These are phyloP conservation scores for Schizopygopsis malacanthus DNA, from an alignment of 2,797 vertebrate species.

Conservation along the genomic window DNA sequence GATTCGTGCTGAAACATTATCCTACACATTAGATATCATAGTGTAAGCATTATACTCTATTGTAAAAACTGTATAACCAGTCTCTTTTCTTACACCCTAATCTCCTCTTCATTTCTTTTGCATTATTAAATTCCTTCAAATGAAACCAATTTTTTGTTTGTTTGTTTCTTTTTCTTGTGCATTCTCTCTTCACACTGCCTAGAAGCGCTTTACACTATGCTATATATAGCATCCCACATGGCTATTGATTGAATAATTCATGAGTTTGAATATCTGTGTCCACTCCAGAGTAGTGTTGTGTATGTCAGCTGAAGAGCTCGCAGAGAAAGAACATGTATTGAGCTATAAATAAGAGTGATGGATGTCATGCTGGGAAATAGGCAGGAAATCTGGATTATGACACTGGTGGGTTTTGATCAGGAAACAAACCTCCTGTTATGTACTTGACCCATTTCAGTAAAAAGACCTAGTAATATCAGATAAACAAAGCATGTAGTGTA, in stretches of 20 bases:
- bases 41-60: not conserved
- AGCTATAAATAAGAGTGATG: conserved; percentile 39
- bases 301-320: conserved; percentile 22
- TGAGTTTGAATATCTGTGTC: conserved; percentile 60
- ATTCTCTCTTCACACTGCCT: not conserved
- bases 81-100: not conserved
- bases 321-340: conserved; percentile 24
- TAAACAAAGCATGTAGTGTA: not conserved
- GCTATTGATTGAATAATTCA: conserved; percentile 75
- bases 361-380: conserved; percentile 33
- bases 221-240: conserved; percentile 64
- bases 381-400: not conserved
- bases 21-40: not conserved
- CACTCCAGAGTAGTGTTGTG: conserved; percentile 33
- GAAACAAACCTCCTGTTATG: not conserved
- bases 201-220: conserved; percentile 18
- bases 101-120: not conserved
- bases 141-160: not conserved
- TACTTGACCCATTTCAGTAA: conserved; percentile 8
- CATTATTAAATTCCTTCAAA: not conserved
- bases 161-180: conserved; percentile 28
- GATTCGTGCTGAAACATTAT: not conserved
- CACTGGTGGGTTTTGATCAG: not conserved
- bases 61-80: not conserved
- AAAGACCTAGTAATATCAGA: not conserved